Percentiles rank a stretch among this genome's conserved stretches.
phyloP scores from a whole-genome alignment of 2,113 vertebrate species.

The Sylvietta virens region DNA sequence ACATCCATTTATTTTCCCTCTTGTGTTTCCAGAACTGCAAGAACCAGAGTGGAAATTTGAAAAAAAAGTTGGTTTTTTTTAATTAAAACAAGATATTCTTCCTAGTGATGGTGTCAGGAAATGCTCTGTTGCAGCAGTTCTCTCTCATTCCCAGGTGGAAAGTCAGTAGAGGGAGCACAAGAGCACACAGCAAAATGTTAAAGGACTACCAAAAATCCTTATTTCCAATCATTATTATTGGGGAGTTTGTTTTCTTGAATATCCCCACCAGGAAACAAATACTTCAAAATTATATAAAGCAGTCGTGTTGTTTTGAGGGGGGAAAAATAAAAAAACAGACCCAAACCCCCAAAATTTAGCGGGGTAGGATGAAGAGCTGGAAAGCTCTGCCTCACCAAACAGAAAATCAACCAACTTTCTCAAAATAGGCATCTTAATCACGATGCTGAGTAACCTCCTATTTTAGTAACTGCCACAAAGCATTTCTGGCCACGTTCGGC shows the following conservation, averaged over 20 bases:
- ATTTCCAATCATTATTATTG: neutral
- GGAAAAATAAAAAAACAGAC: neutral
- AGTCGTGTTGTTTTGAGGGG: neutral
- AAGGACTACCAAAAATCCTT: neutral
- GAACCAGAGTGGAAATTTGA: neutral
- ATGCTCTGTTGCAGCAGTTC: neutral
- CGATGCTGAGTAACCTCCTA: neutral
- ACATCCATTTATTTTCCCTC: rapidly evolving
- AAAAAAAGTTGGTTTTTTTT: neutral
- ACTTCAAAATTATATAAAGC: neutral
- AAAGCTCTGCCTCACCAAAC: neutral
- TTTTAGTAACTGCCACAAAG: neutral
- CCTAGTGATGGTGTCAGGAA: neutral
- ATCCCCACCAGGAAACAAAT: neutral
- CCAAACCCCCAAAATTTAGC: neutral
- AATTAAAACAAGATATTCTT: neutral
- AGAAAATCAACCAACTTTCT: neutral
- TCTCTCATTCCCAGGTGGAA: neutral
- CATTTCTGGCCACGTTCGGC: neutral
- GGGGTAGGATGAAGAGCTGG: neutral
- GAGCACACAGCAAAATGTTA: neutral
- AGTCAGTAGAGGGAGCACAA: constrained; percentile 61
- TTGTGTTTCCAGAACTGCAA: neutral
- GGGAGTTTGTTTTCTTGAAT: neutral
- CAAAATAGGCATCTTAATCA: neutral